Evolutionary conservation across 1,140 invertebrate species (phyloP).

Genomic region (Sycobia sp.): DNA sequence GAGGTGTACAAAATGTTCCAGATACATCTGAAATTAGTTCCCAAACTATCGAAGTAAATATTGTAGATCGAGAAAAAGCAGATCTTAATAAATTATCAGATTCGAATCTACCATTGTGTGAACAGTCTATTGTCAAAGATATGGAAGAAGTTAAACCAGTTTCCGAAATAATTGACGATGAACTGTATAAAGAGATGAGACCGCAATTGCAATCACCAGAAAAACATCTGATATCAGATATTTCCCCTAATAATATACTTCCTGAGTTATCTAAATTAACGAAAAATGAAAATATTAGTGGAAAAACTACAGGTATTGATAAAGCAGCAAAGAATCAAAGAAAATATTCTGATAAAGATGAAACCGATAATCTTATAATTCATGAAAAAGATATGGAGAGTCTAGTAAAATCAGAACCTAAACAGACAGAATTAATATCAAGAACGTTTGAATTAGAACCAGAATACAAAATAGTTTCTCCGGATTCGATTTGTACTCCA

Average conservation of each 20-base stretch:
- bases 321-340: slow-evolving; percentile 3
- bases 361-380: neutral
- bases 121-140: neutral
- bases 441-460: neutral
- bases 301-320: neutral
- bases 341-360: slow-evolving; percentile 12
- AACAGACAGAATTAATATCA: neutral
- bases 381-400: neutral
- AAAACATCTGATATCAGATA: neutral
- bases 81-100: neutral
- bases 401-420: neutral
- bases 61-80: neutral
- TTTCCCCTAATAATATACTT: too few relatives aligned
- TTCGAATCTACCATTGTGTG: neutral
- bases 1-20: slow-evolving; percentile 43
- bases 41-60: slow-evolving; percentile 35
- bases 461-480: slow-evolving; percentile 11
- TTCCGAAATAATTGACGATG: too few relatives aligned
- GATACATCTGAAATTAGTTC: slow-evolving; percentile 41
- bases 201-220: neutral
- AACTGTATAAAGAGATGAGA: too few relatives aligned
- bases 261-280: too few relatives aligned
- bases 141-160: neutral
- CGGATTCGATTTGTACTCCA: slow-evolving; percentile 42
- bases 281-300: neutral